Evolutionary conservation across 2,888 invertebrate genomes (phyloP), one percentile per base, ranked within the genome.

Genomic region (Apamea monoglypha): DNA sequence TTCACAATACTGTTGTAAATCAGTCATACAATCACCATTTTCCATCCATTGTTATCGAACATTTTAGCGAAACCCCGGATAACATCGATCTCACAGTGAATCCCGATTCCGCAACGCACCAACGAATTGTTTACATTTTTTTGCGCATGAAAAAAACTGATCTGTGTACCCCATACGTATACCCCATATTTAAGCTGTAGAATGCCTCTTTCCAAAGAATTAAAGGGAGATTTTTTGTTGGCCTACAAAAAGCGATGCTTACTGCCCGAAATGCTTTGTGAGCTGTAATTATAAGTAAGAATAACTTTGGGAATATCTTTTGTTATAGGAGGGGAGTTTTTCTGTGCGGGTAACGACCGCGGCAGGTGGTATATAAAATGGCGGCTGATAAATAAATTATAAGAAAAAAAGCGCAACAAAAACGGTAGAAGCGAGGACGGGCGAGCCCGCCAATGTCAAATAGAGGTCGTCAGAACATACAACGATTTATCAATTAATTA

Each of bases 261-360:
- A 95, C 92, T 93, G 91, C 92, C 92, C 94, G 91, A 95, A 95
- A 94, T 92, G 94, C 95, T 95, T 95, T 95, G 95, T 94, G 92
- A 92, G 90, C 90, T 92, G 93, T 95, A 96, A 96, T 96, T 96
- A 96, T 96, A 95, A 96, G 94, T 94, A 95, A 95, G 95, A 96
- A 96, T 96, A 95, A 95, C 94, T 95, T 96, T 94, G 95, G 95
- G 95, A 95, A 95, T 95, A 93, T 96, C 96, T 95, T 95, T 96
- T 96, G 95, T 95, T 94, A 89, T 67, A 80, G 88, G 90, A 94
- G 96, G 95, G 96, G 95, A 95, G 95, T 95, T 96, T 96, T 96
- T 96, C 92, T 95, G 92, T 92, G 91, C 93, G 95, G 95, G 95
- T 94, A 96, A 96, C 96, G 96, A 96, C 95, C 96, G 94, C 93